phyloP scores from a whole-genome alignment of 1,140 invertebrate genomes.

The Drosophila grimshawi region DNA sequence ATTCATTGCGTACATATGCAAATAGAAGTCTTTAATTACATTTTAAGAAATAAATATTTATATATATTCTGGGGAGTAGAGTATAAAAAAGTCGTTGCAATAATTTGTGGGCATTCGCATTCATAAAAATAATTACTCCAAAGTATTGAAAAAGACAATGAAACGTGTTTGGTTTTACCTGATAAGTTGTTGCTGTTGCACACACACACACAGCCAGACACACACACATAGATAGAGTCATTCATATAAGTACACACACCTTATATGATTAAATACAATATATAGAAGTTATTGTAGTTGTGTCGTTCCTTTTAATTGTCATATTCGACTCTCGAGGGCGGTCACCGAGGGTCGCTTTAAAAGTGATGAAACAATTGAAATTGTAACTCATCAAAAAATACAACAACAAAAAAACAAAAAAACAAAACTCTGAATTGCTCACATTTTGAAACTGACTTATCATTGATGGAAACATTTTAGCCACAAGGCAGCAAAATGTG shows the following conservation, averaged over 20 bases:
- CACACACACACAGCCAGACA: constrained; percentile 21
- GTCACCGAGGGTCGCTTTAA: constrained; percentile 21
- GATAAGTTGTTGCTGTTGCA: constrained; percentile 53
- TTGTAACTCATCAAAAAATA: constrained; percentile 6
- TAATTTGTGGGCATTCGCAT: background rate
- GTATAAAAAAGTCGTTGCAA: constrained; percentile 9
- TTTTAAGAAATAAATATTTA: too few relatives aligned
- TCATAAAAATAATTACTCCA: constrained; percentile 71
- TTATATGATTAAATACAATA: constrained; percentile 73
- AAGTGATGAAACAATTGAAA: constrained; percentile 7
- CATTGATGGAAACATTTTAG: too few relatives aligned
- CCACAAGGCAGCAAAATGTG: too few relatives aligned
- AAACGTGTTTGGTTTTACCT: constrained; percentile 71
- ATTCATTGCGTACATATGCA: too few relatives aligned
- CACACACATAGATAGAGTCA: constrained; percentile 13
- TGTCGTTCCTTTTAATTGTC: constrained; percentile 57
- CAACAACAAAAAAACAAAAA: too few relatives aligned
- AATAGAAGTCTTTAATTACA: too few relatives aligned
- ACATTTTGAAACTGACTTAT: too few relatives aligned
- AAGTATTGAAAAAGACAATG: constrained; percentile 73
- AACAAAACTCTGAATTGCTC: too few relatives aligned
- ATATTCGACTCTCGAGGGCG: constrained; percentile 53
- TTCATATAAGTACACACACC: constrained; percentile 62
- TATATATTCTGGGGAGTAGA: background rate
- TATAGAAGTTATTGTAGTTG: constrained; percentile 62